Base-by-base conservation (phyloP, 1,140 invertebrate genomes). In the Camponotus floridanus region DNA sequence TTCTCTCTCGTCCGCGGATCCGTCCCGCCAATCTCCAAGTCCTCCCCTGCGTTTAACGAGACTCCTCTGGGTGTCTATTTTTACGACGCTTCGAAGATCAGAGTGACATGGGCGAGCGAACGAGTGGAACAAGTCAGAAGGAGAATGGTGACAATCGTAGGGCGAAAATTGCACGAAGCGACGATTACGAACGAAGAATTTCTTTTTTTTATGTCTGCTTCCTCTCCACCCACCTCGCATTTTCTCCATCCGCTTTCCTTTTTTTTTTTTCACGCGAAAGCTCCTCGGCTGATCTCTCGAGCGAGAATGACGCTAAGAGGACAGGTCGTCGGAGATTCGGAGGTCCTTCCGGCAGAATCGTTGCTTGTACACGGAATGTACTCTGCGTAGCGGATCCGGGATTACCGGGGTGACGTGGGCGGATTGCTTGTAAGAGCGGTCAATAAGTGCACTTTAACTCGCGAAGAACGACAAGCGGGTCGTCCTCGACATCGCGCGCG, bases 381-480 rank as follows among this genome's bases (percentile, higher is more conserved):
- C 68, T 48, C 8, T 31, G 67, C 79, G 68, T 55, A 74, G 79
- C 68, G 79, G 68, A 62, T 45, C 67, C 42, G 18, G 68, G 79
- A 83, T 83, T 83, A 83, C 13, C 18, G 26, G 39, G 55, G 39
- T 83, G 79, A 74, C 79, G 68, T 74, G 79, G 79, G 31, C 68
- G 68, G 79, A 83, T 74, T 83, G 79, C 79, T 74, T 83, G 79
- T 83, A 74, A 83, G 79, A 74, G 68, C 55, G 79, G 79, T 83
- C 79, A 83, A 83, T 83, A 83, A 83, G 79, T 83, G 79, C 55
- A 83, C 79, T 83, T 83, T 83, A 83, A 83, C 68, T 45, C 68
- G 79, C 79, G 79, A 61, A 74, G 68, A 5, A 48, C 67, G 79
- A 73, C 79, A 48, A 71, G 51, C 36, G 64, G 55, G 39, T 33